These are phyloP conservation scores for Nowickia ferox DNA, from an alignment of 2,888 invertebrate species.

Conservation along the genomic window DNA sequence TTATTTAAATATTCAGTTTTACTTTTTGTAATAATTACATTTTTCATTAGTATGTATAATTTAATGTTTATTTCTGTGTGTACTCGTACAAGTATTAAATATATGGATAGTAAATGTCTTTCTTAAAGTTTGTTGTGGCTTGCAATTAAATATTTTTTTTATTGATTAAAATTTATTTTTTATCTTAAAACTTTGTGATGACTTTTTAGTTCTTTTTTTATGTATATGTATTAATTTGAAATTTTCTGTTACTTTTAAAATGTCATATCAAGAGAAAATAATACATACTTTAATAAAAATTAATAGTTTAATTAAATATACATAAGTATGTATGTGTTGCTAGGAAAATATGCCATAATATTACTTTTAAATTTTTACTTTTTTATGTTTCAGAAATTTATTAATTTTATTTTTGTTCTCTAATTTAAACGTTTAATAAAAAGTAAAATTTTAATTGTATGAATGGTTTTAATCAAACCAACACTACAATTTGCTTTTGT, in stretches of 20 bases:
- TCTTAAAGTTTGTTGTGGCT: conserved; percentile 41
- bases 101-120: conserved; percentile 68
- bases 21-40: conserved; percentile 38
- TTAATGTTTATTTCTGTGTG: conserved; percentile 28
- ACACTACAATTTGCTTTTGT: conserved; percentile 11
- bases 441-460: conserved; percentile 7
- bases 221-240: neutral
- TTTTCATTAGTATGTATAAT: conserved; percentile 37
- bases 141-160: conserved; percentile 30
- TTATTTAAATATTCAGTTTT: conserved; percentile 41
- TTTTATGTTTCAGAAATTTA: neutral
- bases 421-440: conserved; percentile 32
- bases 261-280: neutral
- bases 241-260: conserved; percentile 14
- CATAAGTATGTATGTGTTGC: neutral
- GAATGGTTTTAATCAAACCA: conserved; percentile 21
- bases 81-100: conserved; percentile 52
- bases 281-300: neutral
- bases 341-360: conserved; percentile 30
- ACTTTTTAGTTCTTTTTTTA: neutral
- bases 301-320: neutral
- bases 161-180: conserved; percentile 8
- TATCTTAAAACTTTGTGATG: conserved; percentile 22
- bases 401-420: neutral
- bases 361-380: neutral